Evolutionary conservation across 2,113 vertebrate genomes (phyloP), one percentile per base, ranked within the genome.

Genomic region (Microcebus jonahi): DNA sequence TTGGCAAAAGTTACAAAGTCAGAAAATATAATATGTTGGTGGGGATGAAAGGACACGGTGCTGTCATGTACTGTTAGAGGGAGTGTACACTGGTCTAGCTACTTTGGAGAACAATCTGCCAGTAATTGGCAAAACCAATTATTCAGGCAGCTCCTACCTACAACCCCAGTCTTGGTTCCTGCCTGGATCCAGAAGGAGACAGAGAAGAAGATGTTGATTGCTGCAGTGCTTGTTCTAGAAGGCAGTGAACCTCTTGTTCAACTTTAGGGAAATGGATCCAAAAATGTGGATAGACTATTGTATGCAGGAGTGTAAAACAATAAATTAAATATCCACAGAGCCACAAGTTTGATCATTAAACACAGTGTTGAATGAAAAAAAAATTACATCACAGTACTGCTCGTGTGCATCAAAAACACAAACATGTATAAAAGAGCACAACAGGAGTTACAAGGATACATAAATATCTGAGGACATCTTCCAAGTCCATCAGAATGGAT

Each of bases 241-340:
- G 29, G n/a, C 48, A 68, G 27, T 63, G n/a, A 45, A 45, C 21
- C 21, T 48, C 53, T 57, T 65, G 8, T 67, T 86, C 34, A 61
- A 25, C 45, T 75, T 79, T 9, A 81, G 65, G 11, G 63, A 20
- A 59, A 73, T 34, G 27, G 27, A 75, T 89, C 45, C 59, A 57
- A 83, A 89, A 95, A 86, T 68, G 36, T 89, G 71, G 92, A 59
- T 39, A 50, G 77, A 81, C 90, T 76, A 50, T 76, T 34, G 34
- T 57, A 81, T 23, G 5, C 11, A 91, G 21, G 25, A 59, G 29
- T 82, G 45, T 50, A 39, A 81, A 87, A 59, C 36, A 61, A 82
- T 81, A 84, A 92, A 75, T 90, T 53, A 79, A 65, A 67, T 86
- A 82, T 34, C 67, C 65, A 50, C 15, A 80, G 36, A 68, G 65